Percentiles rank a stretch among this genome's conserved stretches.
Evolutionary conservation across 2,888 invertebrate genomes (phyloP).

Genomic region (Acleris literana): DNA sequence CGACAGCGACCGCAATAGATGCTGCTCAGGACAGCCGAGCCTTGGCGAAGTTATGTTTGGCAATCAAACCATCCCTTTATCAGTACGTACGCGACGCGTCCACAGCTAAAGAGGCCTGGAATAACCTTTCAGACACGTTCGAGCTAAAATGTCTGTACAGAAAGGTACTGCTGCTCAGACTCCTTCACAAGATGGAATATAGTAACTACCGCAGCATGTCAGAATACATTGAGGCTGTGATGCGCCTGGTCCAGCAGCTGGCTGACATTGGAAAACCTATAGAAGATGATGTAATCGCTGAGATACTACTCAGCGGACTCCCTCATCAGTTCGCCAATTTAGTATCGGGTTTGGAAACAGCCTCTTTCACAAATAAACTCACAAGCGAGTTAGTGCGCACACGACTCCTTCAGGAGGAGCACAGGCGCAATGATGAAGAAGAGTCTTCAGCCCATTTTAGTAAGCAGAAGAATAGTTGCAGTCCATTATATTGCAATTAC

Average conservation of each 20-base stretch:
- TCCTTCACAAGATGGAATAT: not conserved
- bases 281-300: not conserved
- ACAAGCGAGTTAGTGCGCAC: not conserved
- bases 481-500: not conserved
- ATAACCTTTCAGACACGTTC: not conserved
- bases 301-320: not conserved
- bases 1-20: too few species aligned
- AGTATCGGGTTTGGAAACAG: not conserved
- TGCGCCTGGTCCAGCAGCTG: not conserved
- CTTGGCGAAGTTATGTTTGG: not conserved
- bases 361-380: not conserved
- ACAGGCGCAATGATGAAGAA: not conserved
- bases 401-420: not conserved
- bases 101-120: constrained; percentile 1
- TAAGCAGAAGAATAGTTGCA: not conserved
- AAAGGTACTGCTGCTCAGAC: not conserved
- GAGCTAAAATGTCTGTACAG: constrained; percentile 2
- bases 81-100: not conserved
- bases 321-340: not conserved
- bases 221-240: not conserved
- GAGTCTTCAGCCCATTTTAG: not conserved
- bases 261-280: not conserved
- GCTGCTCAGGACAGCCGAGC: not conserved
- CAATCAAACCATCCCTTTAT: not conserved
- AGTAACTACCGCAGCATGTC: not conserved